phyloP scores from a whole-genome alignment of 2,113 vertebrate genomes.

The Zapus hudsonius region DNA sequence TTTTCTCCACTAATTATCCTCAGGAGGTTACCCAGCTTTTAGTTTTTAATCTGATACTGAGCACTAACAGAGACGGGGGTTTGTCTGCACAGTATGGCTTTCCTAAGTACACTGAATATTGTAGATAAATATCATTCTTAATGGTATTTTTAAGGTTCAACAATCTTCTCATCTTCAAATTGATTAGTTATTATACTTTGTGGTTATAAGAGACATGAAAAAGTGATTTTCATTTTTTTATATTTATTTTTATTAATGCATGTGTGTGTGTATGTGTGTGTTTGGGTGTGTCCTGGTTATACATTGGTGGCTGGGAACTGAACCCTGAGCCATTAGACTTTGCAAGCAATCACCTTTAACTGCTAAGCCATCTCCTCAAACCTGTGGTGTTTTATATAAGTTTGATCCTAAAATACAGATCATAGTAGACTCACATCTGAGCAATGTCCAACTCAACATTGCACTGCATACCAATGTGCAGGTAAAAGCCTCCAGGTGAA shows the following conservation, averaged over 20 bases:
- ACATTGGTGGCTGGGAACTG: too few species aligned
- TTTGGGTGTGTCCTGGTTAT: too few species aligned
- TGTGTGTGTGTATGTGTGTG: too few species aligned
- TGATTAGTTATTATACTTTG: background rate
- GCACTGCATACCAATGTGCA: background rate
- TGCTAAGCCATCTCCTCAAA: too few species aligned
- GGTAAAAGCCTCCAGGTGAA: background rate
- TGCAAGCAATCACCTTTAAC: too few species aligned
- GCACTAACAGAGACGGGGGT: background rate
- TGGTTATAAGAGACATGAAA: background rate
- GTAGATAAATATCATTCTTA: background rate
- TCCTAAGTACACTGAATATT: background rate
- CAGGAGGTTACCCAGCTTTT: background rate
- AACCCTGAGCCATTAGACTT: too few species aligned
- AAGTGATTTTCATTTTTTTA: background rate
- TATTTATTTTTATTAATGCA: too few species aligned
- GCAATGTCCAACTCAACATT: background rate
- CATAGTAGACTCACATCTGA: background rate
- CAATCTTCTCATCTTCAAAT: background rate
- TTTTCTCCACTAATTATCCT: background rate
- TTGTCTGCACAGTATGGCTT: background rate
- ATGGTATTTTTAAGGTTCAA: constrained; percentile 2
- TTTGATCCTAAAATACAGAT: background rate
- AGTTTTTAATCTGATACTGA: background rate
- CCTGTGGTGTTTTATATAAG: constrained; percentile 7